Evolutionary conservation across 2,888 invertebrate species (phyloP).

Genomic region (Oscheius sp.): DNA sequence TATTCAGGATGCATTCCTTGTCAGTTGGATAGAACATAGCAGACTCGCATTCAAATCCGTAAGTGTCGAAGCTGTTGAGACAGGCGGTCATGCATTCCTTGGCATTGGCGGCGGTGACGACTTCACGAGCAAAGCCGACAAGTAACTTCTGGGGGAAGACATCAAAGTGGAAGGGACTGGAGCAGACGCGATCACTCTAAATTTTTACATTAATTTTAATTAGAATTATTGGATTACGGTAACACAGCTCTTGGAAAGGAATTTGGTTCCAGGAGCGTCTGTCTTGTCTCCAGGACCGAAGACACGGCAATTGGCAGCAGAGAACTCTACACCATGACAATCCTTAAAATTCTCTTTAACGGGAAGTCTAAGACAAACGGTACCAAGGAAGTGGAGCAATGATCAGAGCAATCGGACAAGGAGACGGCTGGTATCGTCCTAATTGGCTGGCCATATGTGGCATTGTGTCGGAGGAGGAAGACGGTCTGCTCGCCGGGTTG

Average conservation of each 20-base stretch:
- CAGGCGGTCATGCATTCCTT: slow-evolving; percentile 69
- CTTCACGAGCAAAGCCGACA: slow-evolving; percentile 73
- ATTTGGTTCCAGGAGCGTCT: slow-evolving; percentile 42
- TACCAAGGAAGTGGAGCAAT: slow-evolving; percentile 64
- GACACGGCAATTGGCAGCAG: slow-evolving; percentile 60
- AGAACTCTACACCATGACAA: slow-evolving; percentile 68
- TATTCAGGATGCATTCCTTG: slow-evolving; percentile 73
- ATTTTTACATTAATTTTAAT: neutral
- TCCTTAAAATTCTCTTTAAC: slow-evolving; percentile 54
- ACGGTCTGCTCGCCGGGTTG: slow-evolving; percentile 62
- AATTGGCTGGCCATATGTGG: slow-evolving; percentile 60
- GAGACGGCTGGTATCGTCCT: slow-evolving; percentile 60
- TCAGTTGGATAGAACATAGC: slow-evolving; percentile 73
- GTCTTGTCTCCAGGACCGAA: slow-evolving; percentile 55
- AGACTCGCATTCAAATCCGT: slow-evolving; percentile 73
- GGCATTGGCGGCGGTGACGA: slow-evolving; percentile 67
- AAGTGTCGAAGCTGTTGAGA: slow-evolving; percentile 70
- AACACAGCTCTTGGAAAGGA: slow-evolving; percentile 68
- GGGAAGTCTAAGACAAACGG: slow-evolving; percentile 18
- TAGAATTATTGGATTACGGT: slow-evolving; percentile 50
- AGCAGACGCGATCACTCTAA: slow-evolving; percentile 70
- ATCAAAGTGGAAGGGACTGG: slow-evolving; percentile 73
- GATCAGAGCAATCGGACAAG: slow-evolving; percentile 70
- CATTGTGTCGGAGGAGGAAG: slow-evolving; percentile 71
- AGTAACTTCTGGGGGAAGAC: slow-evolving; percentile 71